phyloP scores from a whole-genome alignment of 2,888 invertebrate genomes.

The Nephrocerus scutellatus region DNA sequence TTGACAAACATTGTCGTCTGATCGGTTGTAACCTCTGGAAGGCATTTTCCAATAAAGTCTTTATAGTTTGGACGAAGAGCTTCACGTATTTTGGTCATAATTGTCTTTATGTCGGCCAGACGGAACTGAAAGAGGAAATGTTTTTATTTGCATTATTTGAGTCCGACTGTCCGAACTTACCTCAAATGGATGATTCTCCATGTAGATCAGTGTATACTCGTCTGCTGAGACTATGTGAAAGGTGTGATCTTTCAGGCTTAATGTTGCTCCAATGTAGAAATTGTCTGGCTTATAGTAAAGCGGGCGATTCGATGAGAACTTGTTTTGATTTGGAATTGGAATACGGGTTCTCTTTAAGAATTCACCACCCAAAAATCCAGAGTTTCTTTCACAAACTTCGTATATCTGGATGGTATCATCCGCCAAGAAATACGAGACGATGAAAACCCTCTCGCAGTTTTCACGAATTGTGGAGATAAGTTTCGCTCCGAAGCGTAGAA shows the following conservation, averaged over 20 bases:
- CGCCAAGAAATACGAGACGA: conserved; percentile 71
- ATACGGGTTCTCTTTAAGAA: conserved; percentile 65
- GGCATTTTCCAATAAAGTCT: conserved; percentile 66
- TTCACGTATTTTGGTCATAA: conserved; percentile 68
- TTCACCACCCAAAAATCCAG: conserved; percentile 59
- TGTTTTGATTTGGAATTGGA: conserved; percentile 65
- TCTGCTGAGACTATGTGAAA: conserved; percentile 78
- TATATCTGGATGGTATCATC: conserved; percentile 80
- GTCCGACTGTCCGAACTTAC: too few relatives aligned
- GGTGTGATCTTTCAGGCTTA: conserved; percentile 69
- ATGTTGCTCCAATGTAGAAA: conserved; percentile 75
- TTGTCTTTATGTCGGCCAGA: conserved; percentile 62
- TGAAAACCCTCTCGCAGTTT: conserved; percentile 63
- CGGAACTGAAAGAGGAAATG: conserved; percentile 54
- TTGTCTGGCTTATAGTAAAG: conserved; percentile 68
- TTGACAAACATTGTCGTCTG: conserved; percentile 28
- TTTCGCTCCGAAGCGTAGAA: conserved; percentile 71
- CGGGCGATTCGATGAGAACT: conserved; percentile 65
- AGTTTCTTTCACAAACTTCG: conserved; percentile 68
- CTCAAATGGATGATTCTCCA: conserved; percentile 72
- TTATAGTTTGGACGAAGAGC: conserved; percentile 65
- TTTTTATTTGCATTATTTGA: too few relatives aligned
- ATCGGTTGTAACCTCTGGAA: conserved; percentile 40
- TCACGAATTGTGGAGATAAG: conserved; percentile 65
- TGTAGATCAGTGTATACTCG: conserved; percentile 76